These are phyloP conservation scores for Eulemur mongoz DNA, from an alignment of 2,797 vertebrate genomes.

Conservation along the genomic window DNA sequence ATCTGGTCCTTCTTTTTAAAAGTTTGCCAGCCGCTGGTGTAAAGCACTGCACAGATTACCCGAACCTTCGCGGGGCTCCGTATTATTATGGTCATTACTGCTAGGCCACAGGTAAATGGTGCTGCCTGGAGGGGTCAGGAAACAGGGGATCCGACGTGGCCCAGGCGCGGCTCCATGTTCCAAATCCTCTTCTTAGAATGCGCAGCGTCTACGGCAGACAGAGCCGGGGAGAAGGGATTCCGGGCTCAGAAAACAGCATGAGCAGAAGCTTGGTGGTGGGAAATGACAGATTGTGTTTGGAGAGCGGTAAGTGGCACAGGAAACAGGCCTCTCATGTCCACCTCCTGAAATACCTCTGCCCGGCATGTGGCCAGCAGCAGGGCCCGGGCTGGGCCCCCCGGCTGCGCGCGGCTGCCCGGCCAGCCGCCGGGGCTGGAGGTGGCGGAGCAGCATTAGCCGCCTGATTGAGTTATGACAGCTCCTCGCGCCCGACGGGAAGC, in stretches of 20 bases:
- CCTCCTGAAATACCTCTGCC: conserved; percentile 53
- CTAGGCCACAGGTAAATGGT: not conserved
- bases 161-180: rapidly evolving
- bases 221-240: not conserved
- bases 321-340: conserved; percentile 14
- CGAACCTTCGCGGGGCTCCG: not conserved
- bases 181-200: not conserved
- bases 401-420: not conserved
- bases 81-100: not conserved
- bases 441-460: conserved; percentile 91
- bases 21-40: not conserved
- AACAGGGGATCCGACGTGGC: not conserved
- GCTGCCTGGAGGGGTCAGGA: not conserved
- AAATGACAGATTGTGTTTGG: conserved; percentile 59
- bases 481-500: conserved; percentile 90
- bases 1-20: not conserved
- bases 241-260: not conserved
- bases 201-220: not conserved
- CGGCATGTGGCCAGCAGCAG: conserved; percentile 42
- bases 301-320: conserved; percentile 37
- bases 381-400: not conserved
- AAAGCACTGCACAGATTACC: not conserved
- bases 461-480: conserved; percentile 99
- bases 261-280: not conserved
- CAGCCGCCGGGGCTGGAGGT: conserved; percentile 77